Conservation (phyloP, 2,888 invertebrate genomes). For the Parthenolecanium corni region DNA sequence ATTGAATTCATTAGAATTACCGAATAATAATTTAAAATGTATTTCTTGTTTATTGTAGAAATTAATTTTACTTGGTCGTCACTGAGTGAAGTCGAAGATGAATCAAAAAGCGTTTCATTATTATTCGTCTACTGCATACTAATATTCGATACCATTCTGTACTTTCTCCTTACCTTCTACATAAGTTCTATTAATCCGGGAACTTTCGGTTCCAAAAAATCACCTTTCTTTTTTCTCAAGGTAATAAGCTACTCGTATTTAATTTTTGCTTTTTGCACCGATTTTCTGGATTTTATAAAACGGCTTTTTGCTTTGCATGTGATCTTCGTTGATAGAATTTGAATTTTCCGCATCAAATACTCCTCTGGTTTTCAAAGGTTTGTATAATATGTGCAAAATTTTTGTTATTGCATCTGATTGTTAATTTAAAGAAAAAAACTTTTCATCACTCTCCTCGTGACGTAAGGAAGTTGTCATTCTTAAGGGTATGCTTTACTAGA, state of each 20-base stretch:
- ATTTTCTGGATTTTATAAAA: neutral
- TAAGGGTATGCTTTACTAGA: no score
- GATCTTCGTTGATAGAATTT: neutral
- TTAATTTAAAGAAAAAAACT: no score
- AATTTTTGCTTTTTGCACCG: neutral
- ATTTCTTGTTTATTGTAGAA: neutral
- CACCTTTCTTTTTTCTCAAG: conserved; percentile 5
- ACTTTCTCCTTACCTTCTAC: conserved; percentile 8
- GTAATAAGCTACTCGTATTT: neutral
- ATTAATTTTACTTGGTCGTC: conserved; percentile 1
- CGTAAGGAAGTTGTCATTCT: no score
- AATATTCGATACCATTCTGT: neutral
- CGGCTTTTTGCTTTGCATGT: neutral
- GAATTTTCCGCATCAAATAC: neutral
- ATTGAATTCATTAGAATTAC: neutral
- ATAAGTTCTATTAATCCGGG: conserved; percentile 6
- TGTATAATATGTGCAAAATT: neutral
- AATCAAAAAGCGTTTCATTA: neutral
- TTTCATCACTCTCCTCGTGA: no score
- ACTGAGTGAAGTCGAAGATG: neutral
- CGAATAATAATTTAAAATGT: neutral
- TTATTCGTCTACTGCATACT: conserved; percentile 1
- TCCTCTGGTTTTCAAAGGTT: neutral
- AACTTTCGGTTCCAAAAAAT: conserved; percentile 2
- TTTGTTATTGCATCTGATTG: no score